Percentiles rank a stretch among this genome's conserved stretches.
These are phyloP conservation scores for Oppia nitens DNA, from an alignment of 1,140 invertebrate species.

Conservation along the genomic window DNA sequence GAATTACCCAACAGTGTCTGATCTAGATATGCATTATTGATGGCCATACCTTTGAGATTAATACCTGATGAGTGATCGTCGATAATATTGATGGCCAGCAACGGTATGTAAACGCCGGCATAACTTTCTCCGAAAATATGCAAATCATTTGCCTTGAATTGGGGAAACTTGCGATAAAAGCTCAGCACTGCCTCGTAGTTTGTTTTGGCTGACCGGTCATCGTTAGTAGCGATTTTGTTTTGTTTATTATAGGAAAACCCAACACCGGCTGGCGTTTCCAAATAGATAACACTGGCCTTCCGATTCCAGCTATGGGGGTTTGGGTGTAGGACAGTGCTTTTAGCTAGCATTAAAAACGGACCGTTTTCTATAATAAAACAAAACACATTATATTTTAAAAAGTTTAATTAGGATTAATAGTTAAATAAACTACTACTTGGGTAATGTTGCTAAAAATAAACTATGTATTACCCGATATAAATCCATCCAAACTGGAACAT, in stretches of 20 bases:
- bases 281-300: slow-evolving; percentile 54
- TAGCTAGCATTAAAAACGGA: too few relatives aligned
- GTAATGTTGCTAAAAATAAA: too few relatives aligned
- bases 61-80: slow-evolving; percentile 20
- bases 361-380: too few relatives aligned
- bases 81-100: slow-evolving; percentile 32
- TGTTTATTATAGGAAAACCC: slow-evolving; percentile 40
- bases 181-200: neutral
- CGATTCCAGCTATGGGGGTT: slow-evolving; percentile 36
- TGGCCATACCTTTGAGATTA: slow-evolving; percentile 33
- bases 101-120: too few relatives aligned
- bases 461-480: too few relatives aligned
- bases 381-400: too few relatives aligned
- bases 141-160: neutral
- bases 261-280: slow-evolving; percentile 39
- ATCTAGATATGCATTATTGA: slow-evolving; percentile 36
- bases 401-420: too few relatives aligned
- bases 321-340: slow-evolving; percentile 28
- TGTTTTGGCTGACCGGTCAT: neutral
- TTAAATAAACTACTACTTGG: too few relatives aligned
- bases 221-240: neutral
- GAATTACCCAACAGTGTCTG: slow-evolving; percentile 31
- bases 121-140: slow-evolving; percentile 32
- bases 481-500: slow-evolving; percentile 34
- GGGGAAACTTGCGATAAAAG: slow-evolving; percentile 1